Percentiles rank a stretch among this genome's conserved stretches.
Conservation (phyloP, 2,113 vertebrate species). For the Meles meles region DNA sequence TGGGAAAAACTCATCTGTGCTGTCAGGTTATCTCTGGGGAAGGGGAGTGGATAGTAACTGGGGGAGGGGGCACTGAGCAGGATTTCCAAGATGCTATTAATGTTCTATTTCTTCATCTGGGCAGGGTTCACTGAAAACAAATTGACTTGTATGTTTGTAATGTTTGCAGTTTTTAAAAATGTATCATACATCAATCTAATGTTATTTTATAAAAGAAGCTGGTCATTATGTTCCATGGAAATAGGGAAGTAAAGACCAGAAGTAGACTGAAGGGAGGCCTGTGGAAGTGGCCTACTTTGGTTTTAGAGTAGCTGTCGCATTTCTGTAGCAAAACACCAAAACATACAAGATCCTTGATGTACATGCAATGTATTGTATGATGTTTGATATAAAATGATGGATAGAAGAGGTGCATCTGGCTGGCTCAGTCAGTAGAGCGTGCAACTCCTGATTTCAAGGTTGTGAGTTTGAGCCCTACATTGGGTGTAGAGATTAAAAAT, state of each 20-base stretch:
- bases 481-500: not conserved
- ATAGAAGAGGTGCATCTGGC: not conserved
- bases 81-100: not conserved
- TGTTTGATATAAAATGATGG: not conserved
- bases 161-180: not conserved
- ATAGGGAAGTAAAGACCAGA: not conserved
- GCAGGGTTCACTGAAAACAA: not conserved
- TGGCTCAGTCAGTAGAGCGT: not conserved
- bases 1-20: not conserved
- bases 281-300: not conserved
- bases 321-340: constrained; percentile 14
- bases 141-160: not conserved
- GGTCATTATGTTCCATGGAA: not conserved
- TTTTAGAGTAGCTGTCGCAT: not conserved
- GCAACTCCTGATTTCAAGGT: not conserved
- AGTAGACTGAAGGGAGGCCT: not conserved
- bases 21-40: not conserved
- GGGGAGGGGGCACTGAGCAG: fast-evolving
- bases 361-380: not conserved
- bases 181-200: not conserved
- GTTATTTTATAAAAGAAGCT: not conserved
- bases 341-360: not conserved
- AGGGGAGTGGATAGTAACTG: not conserved
- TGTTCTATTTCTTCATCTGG: not conserved
- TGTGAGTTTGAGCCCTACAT: not conserved